Base-by-base conservation (phyloP, 2,888 invertebrate species). In the Phasia obesa region DNA sequence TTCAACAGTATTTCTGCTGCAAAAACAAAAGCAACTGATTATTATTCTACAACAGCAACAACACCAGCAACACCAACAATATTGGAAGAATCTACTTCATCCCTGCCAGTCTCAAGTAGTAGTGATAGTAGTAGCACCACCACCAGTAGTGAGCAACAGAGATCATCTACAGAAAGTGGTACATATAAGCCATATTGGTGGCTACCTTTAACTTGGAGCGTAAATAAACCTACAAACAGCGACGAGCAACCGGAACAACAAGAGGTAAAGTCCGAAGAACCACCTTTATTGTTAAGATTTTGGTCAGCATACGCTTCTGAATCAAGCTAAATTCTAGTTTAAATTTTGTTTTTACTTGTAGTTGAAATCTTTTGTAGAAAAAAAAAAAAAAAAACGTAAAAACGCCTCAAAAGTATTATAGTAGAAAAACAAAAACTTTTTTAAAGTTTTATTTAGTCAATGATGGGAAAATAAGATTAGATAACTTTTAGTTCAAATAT, bases 141-240 rank as follows among this genome's bases (percentile, higher is more conserved):
- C 1, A 47, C 4, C 19, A 65, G 51, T 44, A 69, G 44, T 62
- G 17, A 13, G 2, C 5, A 13, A 17, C 15, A 17, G 25, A 53
- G 42, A 79, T 23, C 69, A 75, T 51, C 84, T 70, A 38, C 81
- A 23, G 21, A 27, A 23, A 64, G 62, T 44, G 84, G 69, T 21
- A 85, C 79, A 11, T 85, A 86, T 27, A 85, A 87, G 49, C 88
- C 90, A 7, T 89, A 89, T 59, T 91, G 91, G 92, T 91, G 92
- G 92, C 59, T 91, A 59, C 91, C 91, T 11, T 84, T 87, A 23
- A 87, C 89, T 6, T 90, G 90, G 90, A 88, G 89, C 35, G 73
- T 88, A 42, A 89, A 91, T 80, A 75, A 53, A 31, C 38, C 71
- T 25, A 44, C 64, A 42, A 60, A 2, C 49, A 84, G 53, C 4